A percentile compares a stretch with the other conserved stretches of the same genome.
These are phyloP conservation scores for Lordiphosa fenestrarum DNA, from an alignment of 2,888 invertebrate genomes.

Conservation along the genomic window DNA sequence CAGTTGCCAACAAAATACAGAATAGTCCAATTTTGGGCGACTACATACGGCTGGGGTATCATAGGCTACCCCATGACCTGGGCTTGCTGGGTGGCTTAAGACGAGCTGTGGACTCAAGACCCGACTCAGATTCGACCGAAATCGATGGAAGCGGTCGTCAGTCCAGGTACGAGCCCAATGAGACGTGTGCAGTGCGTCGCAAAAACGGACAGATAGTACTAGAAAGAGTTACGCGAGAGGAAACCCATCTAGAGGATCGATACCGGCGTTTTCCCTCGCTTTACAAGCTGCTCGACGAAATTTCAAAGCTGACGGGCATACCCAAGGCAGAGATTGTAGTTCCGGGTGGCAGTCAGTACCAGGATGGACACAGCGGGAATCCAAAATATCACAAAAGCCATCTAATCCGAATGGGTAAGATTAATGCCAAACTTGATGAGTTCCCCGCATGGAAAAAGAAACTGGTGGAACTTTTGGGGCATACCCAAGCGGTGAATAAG, in stretches of 20 bases:
- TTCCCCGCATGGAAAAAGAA: not conserved
- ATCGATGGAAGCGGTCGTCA: not conserved
- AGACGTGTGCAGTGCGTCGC: too few species aligned
- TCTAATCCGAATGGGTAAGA: not conserved
- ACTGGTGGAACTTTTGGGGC: not conserved
- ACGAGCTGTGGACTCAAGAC: not conserved
- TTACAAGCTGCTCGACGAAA: not conserved
- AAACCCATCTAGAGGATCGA: not conserved
- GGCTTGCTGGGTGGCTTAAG: not conserved
- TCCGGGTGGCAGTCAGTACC: not conserved
- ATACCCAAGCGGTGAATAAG: not conserved
- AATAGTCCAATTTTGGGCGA: not conserved
- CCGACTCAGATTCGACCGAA: slow-evolving; percentile 1
- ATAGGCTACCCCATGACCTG: not conserved
- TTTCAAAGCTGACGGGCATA: not conserved
- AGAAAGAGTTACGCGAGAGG: not conserved
- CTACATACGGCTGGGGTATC: not conserved
- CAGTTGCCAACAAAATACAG: not conserved
- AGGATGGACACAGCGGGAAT: slow-evolving; percentile 1
- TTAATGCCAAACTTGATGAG: not conserved
- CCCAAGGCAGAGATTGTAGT: not conserved
- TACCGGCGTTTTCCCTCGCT: not conserved
- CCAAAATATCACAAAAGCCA: not conserved
- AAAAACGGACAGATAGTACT: too few species aligned
- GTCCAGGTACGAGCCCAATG: not conserved